Conservation (phyloP, 2,797 vertebrate species). For the Typhlichthys eigenmanni region DNA sequence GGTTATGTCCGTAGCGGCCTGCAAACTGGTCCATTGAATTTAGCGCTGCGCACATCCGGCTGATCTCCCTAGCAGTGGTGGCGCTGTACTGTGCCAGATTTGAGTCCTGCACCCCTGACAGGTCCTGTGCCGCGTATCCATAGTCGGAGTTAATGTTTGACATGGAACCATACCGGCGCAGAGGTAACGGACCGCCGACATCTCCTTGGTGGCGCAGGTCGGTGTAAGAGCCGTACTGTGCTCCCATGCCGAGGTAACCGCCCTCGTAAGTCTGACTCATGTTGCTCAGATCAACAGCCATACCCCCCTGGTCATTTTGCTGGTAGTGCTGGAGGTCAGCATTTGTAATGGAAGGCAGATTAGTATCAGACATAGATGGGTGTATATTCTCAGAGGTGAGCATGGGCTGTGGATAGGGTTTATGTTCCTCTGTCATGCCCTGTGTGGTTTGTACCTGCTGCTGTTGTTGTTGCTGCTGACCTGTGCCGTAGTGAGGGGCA, state of each 20-base stretch:
- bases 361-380: constrained; percentile 96
- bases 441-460: constrained; percentile 67
- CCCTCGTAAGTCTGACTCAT: constrained; percentile 91
- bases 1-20: constrained; percentile 81
- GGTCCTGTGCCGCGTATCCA: constrained; percentile 81
- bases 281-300: constrained; percentile 88
- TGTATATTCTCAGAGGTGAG: constrained; percentile 83
- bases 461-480: constrained; percentile 82
- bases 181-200: constrained; percentile 83
- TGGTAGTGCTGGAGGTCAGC: constrained; percentile 83
- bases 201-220: constrained; percentile 92
- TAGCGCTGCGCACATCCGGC: constrained; percentile 96
- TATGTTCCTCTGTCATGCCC: constrained; percentile 67
- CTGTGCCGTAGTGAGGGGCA: constrained; percentile 65
- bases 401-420: constrained; percentile 70
- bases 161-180: constrained; percentile 93
- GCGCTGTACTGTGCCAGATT: constrained; percentile 97
- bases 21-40: constrained; percentile 96
- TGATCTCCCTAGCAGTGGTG: constrained; percentile 96
- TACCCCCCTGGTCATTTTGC: constrained; percentile 80
- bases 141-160: constrained; percentile 96
- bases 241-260: constrained; percentile 87
- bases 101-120: constrained; percentile 85
- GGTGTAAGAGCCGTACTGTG: constrained; percentile 95
- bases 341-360: constrained; percentile 82